phyloP scores from a whole-genome alignment of 2,888 invertebrate genomes.

The Therioaphis trifolii region DNA sequence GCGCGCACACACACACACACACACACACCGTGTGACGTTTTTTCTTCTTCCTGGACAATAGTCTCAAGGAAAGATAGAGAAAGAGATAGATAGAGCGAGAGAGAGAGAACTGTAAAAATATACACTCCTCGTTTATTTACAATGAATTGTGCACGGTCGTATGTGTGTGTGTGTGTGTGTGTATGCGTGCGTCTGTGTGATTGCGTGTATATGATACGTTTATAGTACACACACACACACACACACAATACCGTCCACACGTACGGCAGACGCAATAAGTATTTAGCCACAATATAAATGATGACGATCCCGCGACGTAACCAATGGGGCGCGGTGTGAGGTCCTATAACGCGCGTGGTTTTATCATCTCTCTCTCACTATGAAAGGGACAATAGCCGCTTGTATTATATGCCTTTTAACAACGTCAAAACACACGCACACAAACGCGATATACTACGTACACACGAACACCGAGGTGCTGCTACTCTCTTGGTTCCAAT shows the following conservation, averaged over 20 bases:
- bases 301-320: slow-evolving; percentile 30
- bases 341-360: slow-evolving; percentile 22
- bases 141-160: slow-evolving; percentile 44
- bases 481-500: background rate
- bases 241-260: background rate
- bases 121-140: slow-evolving; percentile 50
- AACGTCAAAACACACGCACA: slow-evolving; percentile 59
- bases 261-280: slow-evolving; percentile 18
- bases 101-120: slow-evolving; percentile 24
- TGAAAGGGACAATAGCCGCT: slow-evolving; percentile 55
- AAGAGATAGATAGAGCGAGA: background rate
- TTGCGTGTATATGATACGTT: background rate
- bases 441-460: background rate
- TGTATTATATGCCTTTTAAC: slow-evolving; percentile 62
- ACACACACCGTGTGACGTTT: slow-evolving; percentile 16
- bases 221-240: background rate
- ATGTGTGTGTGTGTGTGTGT: background rate
- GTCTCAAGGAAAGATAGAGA: background rate
- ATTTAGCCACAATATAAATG: slow-evolving; percentile 52
- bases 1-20: background rate
- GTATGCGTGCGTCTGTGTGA: background rate
- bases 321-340: slow-evolving; percentile 48
- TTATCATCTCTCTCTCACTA: background rate
- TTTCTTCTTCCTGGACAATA: slow-evolving; percentile 38
- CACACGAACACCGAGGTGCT: background rate